Conservation (phyloP, 2,797 vertebrate genomes). For the Microhierax caerulescens region DNA sequence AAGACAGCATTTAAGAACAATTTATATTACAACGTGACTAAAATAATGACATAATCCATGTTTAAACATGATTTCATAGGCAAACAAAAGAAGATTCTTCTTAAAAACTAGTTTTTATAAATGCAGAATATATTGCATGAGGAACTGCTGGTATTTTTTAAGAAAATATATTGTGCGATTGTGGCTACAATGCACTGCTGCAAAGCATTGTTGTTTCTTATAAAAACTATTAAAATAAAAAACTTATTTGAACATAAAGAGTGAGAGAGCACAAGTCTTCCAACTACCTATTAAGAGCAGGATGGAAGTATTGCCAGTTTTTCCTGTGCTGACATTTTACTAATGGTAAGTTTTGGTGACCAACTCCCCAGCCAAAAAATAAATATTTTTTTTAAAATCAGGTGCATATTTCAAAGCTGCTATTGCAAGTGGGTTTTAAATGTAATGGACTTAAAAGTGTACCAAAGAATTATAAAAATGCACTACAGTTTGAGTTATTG, state of each 20-base stretch:
- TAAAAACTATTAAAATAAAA: slow-evolving; percentile 68
- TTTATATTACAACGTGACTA: slow-evolving; percentile 71
- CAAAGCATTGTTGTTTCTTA: slow-evolving; percentile 82
- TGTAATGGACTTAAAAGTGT: slow-evolving; percentile 75
- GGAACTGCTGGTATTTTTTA: slow-evolving; percentile 95
- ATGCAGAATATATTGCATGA: slow-evolving; percentile 93
- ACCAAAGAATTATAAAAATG: slow-evolving; percentile 75
- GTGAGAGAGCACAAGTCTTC: slow-evolving; percentile 70
- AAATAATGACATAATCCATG: slow-evolving; percentile 75
- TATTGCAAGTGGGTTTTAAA: slow-evolving; percentile 73
- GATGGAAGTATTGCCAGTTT: slow-evolving; percentile 74
- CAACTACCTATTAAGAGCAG: slow-evolving; percentile 62
- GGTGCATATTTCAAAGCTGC: slow-evolving; percentile 80
- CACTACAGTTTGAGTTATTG: slow-evolving; percentile 60
- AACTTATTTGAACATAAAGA: slow-evolving; percentile 65
- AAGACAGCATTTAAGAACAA: slow-evolving; percentile 75
- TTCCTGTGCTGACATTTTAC: slow-evolving; percentile 68
- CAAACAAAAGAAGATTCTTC: slow-evolving; percentile 80
- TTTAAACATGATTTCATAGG: slow-evolving; percentile 82
- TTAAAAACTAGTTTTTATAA: slow-evolving; percentile 94
- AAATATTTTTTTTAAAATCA: slow-evolving; percentile 58
- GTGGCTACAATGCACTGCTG: slow-evolving; percentile 95
- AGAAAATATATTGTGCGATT: slow-evolving; percentile 99
- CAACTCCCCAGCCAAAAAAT: slow-evolving; percentile 79
- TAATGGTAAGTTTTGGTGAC: slow-evolving; percentile 72